Base-by-base conservation (phyloP, 2,888 invertebrate genomes). In the Rugalucina vietnamica region DNA sequence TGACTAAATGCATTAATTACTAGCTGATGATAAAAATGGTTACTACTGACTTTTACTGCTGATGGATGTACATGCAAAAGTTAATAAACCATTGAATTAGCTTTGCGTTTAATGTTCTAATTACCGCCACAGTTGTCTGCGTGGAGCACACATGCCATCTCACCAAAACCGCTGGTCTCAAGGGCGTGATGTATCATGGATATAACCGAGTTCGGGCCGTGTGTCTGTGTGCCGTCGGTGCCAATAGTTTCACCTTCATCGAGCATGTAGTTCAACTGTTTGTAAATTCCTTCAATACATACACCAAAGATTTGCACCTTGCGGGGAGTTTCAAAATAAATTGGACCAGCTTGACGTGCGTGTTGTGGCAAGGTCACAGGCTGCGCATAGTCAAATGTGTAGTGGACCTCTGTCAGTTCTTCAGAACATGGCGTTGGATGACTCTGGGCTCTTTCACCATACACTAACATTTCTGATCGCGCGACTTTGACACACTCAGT, bases 271-370 rank as follows among this genome's bases (percentile, higher is more conserved):
- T 84, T 87, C 12, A 79, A 43, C 37, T 82, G 84, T 54, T 70
- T 71, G 39, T 50, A 36, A 1, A 50, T 36, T 1, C 82, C 82
- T 21, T 87, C 76, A n/a, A 82, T 82, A 50, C 75, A 34, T 1
- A 85, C 73, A 14, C 87, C 87, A 79, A 85, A 87, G 4, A 87
- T 72, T 54, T 87, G 80, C 0, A 87, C 72, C 54, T 87, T 82
- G 3, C 82, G 32, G 10, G 65, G 69, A 1, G 83, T 54, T 21
- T 50, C 21, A 39, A 86, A 86, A 39, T 73, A 79, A 5, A 83
- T 18, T 5, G 83, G 83, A 1, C 79, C 79, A 43, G 69, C 70
- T 27, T 81, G 83, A 69, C 76, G 50, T 8, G 79, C 60, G 50
- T 79, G 57, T 39, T 85, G 76, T 8, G 81, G 84, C 4, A 82